Conservation (phyloP, 2,888 invertebrate species). For the Hecatera dysodea region DNA sequence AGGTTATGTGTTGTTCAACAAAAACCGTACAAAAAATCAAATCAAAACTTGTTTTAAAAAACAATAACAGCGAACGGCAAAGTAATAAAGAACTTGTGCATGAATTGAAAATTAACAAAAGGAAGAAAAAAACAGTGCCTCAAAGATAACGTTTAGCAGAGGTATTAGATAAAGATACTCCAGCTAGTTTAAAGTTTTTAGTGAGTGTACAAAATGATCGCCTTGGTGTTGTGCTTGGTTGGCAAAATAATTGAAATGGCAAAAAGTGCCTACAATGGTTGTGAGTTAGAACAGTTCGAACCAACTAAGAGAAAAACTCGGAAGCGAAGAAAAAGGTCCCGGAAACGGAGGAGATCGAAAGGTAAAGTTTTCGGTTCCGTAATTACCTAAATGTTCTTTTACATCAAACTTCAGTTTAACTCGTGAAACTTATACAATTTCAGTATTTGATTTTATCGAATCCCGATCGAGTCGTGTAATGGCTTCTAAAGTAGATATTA, state of each 20-base stretch:
- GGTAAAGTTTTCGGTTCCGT: conserved; percentile 60
- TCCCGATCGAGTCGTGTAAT: neutral
- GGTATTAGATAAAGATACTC: conserved; percentile 59
- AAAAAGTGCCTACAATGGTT: conserved; percentile 66
- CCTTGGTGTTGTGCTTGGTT: conserved; percentile 80
- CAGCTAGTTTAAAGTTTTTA: conserved; percentile 53
- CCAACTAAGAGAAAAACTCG: conserved; percentile 40
- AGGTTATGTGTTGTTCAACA: conserved; percentile 73
- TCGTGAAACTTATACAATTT: conserved; percentile 16
- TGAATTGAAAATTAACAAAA: conserved; percentile 74
- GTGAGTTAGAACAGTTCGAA: conserved; percentile 52
- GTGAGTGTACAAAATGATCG: conserved; percentile 79
- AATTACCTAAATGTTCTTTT: conserved; percentile 5
- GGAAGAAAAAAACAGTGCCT: conserved; percentile 74
- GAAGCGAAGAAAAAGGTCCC: conserved; percentile 59
- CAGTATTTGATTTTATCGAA: neutral
- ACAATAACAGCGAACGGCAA: conserved; percentile 54
- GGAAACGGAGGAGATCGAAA: conserved; percentile 69
- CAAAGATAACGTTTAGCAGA: conserved; percentile 60
- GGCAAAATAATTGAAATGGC: conserved; percentile 79
- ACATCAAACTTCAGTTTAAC: conserved; percentile 16
- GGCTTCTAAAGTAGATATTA: neutral
- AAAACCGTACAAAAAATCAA: conserved; percentile 61
- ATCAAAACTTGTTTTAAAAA: conserved; percentile 56
- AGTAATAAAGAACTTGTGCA: conserved; percentile 66